Base-by-base conservation (phyloP, 1,140 invertebrate species). In the Ruditapes philippinarum region DNA sequence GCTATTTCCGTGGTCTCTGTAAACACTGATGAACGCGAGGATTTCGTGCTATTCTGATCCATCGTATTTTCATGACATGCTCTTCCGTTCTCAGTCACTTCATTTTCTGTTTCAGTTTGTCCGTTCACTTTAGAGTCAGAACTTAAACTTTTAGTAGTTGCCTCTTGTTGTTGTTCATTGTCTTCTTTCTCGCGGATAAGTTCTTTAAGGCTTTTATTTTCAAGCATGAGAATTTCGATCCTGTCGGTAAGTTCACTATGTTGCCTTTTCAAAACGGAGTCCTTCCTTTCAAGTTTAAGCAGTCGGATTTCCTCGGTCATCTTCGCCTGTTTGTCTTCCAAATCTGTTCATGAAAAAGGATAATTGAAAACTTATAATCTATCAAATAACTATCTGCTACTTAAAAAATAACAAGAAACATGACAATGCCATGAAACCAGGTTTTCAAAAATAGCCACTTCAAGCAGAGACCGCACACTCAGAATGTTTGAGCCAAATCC, bases 201-300 rank as follows among this genome's bases (percentile, higher is more conserved):
- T n/a, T 88, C 91, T 78, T 93, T 93, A 9, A 93, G 85, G 19
- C 70, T 81, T 17, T 88, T 78, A 74, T 92, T 92, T 78, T 93
- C 93, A 12, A 91, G 68, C 22, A 82, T 73, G 14, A 93, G 79
- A 22, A 93, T 81, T 54, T 89, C 89, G n/a, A 91, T 89, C 60
- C 91, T 90, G 14, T 91, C 84, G 28, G 74, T 31, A 17, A 93
- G 36, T 79, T 91, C 90, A 38, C 84, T 54, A 40, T 91, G 87
- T 57, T 93, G 91, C 78, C 65, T 80, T 33, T 82, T 68, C 36
- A 92, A 38, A 14, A 51, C 62, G 2, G 87, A 65, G 80, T 90
- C 88, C n/a, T 33, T 85, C 38, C 88, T 89, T 54, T 91, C 81
- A 19, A 60, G 33, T 84, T 76, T 68, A 12, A 91, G 45, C 12